Conservation (phyloP, 2,797 vertebrate species). For the Ctenochaetus hawaiiensis region DNA sequence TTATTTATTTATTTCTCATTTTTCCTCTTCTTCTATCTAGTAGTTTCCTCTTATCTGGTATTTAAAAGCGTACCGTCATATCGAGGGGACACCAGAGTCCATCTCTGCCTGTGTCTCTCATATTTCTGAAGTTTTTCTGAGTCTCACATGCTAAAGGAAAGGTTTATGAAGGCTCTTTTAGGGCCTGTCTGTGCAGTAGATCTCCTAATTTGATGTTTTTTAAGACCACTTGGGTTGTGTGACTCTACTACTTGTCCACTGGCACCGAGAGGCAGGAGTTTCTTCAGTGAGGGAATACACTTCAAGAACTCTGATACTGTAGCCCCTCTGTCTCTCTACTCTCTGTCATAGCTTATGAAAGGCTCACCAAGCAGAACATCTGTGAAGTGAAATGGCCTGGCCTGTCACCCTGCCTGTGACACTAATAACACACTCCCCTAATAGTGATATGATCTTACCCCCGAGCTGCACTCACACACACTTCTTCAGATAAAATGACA, state of each 20-base stretch:
- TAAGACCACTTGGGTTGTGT: background rate
- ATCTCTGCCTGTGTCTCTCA: conserved; percentile 11
- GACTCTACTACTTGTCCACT: background rate
- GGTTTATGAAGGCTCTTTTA: conserved; percentile 2
- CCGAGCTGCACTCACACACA: conserved; percentile 59
- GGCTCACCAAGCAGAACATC: conserved; percentile 78
- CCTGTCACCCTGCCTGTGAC: conserved; percentile 82
- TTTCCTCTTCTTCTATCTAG: conserved; percentile 44
- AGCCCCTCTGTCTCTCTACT: conserved; percentile 40
- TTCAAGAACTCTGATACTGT: conserved; percentile 36
- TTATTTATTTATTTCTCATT: conserved; percentile 64
- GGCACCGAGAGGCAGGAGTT: conserved; percentile 14
- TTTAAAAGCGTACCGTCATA: conserved; percentile 83
- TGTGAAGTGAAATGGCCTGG: conserved; percentile 71
- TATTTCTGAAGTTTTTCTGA: conserved; percentile 6
- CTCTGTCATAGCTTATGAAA: conserved; percentile 71
- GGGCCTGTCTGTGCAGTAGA: conserved; percentile 1
- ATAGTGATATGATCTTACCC: conserved; percentile 79
- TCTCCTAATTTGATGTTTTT: conserved; percentile 32
- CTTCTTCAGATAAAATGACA: conserved; percentile 69
- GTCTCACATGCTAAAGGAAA: conserved; percentile 30
- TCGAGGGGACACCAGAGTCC: conserved; percentile 81
- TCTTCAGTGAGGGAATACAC: conserved; percentile 27
- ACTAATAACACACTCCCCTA: conserved; percentile 82
- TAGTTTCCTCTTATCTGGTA: conserved; percentile 54